Percentiles rank a stretch among this genome's conserved stretches.
Evolutionary conservation across 2,888 invertebrate species (phyloP).

Genomic region (Spisula subtruncata): DNA sequence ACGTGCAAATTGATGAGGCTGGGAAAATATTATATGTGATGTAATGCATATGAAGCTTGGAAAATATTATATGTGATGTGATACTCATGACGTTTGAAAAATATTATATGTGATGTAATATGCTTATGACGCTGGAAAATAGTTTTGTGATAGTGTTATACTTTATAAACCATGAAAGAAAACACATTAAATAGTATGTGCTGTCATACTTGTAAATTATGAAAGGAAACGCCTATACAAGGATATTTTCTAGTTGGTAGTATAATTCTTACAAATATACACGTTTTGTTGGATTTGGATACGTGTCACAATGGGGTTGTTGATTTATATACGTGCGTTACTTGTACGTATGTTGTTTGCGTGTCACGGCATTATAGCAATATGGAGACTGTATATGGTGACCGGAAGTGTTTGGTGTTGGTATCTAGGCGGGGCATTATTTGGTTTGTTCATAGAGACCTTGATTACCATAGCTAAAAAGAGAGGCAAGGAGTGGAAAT

Average conservation of each 20-base stretch:
- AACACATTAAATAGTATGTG: no score
- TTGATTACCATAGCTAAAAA: slow-evolving; percentile 96
- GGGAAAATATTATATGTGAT: not conserved
- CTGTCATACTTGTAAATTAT: no score
- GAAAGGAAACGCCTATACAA: not conserved
- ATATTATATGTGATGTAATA: no score
- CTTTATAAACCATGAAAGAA: no score
- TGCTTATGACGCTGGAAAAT: no score
- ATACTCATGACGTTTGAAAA: no score
- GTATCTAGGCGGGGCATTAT: slow-evolving; percentile 94
- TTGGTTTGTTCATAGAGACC: slow-evolving; percentile 95
- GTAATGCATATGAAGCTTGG: no score
- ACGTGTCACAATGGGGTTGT: slow-evolving; percentile 75
- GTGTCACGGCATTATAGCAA: slow-evolving; percentile 94
- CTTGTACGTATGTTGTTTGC: slow-evolving; percentile 88
- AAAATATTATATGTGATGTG: no score
- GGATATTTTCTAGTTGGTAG: not conserved
- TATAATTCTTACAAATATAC: no score
- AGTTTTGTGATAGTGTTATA: no score
- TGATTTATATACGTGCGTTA: slow-evolving; percentile 83
- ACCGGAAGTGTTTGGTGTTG: slow-evolving; percentile 92
- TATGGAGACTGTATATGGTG: slow-evolving; percentile 96
- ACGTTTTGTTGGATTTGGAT: no score
- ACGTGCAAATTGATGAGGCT: not conserved
- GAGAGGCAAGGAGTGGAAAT: slow-evolving; percentile 98